Conservation (phyloP, 2,797 vertebrate genomes). For the Chiloscyllium punctatum region DNA sequence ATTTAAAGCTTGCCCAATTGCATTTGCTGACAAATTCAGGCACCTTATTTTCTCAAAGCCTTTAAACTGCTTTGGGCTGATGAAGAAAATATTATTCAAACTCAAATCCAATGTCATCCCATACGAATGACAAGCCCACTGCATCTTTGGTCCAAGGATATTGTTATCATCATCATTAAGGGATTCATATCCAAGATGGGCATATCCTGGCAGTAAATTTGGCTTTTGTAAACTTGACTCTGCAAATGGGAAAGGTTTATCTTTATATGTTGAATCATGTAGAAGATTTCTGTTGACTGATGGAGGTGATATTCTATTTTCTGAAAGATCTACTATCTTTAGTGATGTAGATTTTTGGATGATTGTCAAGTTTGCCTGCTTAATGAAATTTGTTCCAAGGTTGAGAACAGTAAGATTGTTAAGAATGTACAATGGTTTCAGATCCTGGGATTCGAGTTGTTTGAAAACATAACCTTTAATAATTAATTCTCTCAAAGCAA, state of each 20-base stretch:
- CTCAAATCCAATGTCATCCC: slow-evolving; percentile 68
- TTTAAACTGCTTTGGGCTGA: slow-evolving; percentile 58
- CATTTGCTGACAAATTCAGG: slow-evolving; percentile 72
- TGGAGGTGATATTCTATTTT: slow-evolving; percentile 66
- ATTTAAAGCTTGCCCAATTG: slow-evolving; percentile 61
- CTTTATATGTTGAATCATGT: not conserved
- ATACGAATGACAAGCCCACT: slow-evolving; percentile 56
- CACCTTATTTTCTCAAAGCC: slow-evolving; percentile 61
- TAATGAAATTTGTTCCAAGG: slow-evolving; percentile 57
- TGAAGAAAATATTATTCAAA: slow-evolving; percentile 70
- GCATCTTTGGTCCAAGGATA: no score
- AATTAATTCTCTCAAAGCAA: slow-evolving; percentile 45
- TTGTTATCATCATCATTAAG: not conserved
- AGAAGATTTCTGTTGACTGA: not conserved
- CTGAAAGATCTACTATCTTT: slow-evolving; percentile 64
- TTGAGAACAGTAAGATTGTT: slow-evolving; percentile 51
- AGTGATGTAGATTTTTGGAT: slow-evolving; percentile 56
- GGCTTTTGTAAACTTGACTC: not conserved
- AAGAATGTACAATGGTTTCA: slow-evolving; percentile 49
- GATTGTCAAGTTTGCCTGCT: slow-evolving; percentile 48
- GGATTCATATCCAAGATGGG: no score
- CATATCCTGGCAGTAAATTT: not conserved
- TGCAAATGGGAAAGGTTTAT: not conserved
- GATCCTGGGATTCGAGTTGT: slow-evolving; percentile 45
- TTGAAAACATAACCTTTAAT: slow-evolving; percentile 53